Conservation (phyloP, 2,888 invertebrate genomes). For the Cordilura impudica region DNA sequence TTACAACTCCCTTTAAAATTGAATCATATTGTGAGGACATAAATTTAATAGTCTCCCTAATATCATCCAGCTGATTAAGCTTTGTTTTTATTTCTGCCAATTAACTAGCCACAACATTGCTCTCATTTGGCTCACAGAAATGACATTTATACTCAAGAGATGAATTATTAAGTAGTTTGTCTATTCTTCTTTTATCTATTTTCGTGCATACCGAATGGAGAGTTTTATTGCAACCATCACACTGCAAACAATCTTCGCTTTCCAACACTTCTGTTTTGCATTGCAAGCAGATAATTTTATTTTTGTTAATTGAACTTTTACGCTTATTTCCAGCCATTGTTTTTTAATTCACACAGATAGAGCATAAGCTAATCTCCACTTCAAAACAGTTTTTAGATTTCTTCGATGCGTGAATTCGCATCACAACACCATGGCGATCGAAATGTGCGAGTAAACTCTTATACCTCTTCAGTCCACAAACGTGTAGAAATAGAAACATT, state of each 20-base stretch:
- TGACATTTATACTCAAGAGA: neutral
- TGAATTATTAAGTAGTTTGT: neutral
- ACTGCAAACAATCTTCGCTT: neutral
- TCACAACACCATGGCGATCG: too few species aligned
- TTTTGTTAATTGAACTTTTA: neutral
- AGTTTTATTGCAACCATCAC: neutral
- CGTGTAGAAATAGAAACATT: too few species aligned
- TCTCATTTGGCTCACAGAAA: constrained; percentile 7
- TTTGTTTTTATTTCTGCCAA: neutral
- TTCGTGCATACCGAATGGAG: too few species aligned
- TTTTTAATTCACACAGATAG: neutral
- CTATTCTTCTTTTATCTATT: neutral
- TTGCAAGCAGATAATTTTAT: constrained; percentile 6
- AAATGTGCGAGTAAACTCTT: too few species aligned
- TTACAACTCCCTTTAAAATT: too few species aligned
- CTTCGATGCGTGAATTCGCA: too few species aligned
- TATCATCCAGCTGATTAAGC: constrained; percentile 1
- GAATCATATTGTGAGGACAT: too few species aligned
- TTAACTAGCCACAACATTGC: neutral
- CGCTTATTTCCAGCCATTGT: neutral
- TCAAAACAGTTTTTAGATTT: too few species aligned
- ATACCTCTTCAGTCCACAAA: too few species aligned
- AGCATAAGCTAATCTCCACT: too few species aligned
- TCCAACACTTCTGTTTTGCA: too few species aligned
- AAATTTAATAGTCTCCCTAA: too few species aligned